Evolutionary conservation across 2,113 vertebrate genomes (phyloP), one percentile per base, ranked within the genome.

Genomic region (Naja naja): DNA sequence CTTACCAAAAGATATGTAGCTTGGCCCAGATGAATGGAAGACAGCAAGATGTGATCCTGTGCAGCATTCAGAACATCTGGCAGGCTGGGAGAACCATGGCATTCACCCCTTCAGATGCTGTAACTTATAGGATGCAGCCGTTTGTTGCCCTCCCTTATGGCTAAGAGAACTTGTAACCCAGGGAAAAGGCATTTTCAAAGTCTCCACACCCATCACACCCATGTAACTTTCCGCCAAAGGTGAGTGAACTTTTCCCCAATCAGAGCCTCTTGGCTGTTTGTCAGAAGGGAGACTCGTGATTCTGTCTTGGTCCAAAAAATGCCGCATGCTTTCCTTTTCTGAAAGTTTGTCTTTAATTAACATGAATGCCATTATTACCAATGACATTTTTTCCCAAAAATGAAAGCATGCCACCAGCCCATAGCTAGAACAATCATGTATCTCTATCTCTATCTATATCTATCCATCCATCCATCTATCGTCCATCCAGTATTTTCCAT

Each of bases 201-300:
- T 95, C 89, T 93, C 58, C 90, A 4, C 91, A 60, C 94, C 93
- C 58, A 52, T 92, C 93, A 95, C 94, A n/a, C 97, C 95, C 96
- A 93, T 20, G 30, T 94, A 90, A 87, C 93, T 85, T 92, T 3
- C 14, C 56, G n/a, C 55, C 0, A 0, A 91, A 93, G 97, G 97
- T 97, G 95, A 98, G 93, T 14, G 97, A 97, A 97, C 98, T 97
- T 91, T 94, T 91, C 89, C 92, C 89, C 90, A 94, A 94, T 90
- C n/a, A 64, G 85, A 94, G 90, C 94, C 43, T 5, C 0, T 30
- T 69, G 90, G 90, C 93, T 92, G 93, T 85, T 96, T 96, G 95
- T 93, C 94, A 95, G 39, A 11, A 53, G 30, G 4, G 9, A 20
- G 34, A 10, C 34, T 8, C 25, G 4, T 27, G 12, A 34, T 14